Conservation (phyloP, 1,140 invertebrate species). For the Eupristina koningsbergeri region DNA sequence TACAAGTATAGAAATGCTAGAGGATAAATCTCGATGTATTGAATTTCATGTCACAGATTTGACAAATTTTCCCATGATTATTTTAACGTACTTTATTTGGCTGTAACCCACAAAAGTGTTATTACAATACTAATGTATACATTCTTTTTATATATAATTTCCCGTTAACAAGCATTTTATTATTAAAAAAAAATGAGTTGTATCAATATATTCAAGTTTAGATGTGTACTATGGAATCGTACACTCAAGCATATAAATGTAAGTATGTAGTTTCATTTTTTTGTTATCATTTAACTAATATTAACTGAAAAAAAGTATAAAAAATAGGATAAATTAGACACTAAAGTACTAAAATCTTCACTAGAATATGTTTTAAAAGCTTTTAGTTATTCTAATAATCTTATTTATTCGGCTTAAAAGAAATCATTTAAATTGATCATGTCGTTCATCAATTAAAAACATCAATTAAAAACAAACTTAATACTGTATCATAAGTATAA, state of each 20-base stretch:
- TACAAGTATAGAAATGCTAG: not conserved
- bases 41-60: not conserved
- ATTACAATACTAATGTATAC: not conserved
- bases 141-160: not conserved
- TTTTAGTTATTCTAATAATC: not conserved
- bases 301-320: not conserved
- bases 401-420: not conserved
- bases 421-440: not conserved
- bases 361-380: not conserved
- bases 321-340: not conserved
- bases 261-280: slow-evolving; percentile 2
- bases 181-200: not conserved
- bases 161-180: not conserved
- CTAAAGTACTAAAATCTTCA: not conserved
- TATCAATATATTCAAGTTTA: not conserved
- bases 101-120: not conserved
- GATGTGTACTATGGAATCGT: not conserved
- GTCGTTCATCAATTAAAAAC: too few species aligned
- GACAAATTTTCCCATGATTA: not conserved
- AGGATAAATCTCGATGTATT: not conserved
- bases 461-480: too few species aligned
- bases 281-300: not conserved
- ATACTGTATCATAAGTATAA: too few species aligned
- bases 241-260: not conserved
- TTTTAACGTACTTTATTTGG: not conserved